Conservation (phyloP, 2,888 invertebrate genomes). For the Phyto melanocephala region DNA sequence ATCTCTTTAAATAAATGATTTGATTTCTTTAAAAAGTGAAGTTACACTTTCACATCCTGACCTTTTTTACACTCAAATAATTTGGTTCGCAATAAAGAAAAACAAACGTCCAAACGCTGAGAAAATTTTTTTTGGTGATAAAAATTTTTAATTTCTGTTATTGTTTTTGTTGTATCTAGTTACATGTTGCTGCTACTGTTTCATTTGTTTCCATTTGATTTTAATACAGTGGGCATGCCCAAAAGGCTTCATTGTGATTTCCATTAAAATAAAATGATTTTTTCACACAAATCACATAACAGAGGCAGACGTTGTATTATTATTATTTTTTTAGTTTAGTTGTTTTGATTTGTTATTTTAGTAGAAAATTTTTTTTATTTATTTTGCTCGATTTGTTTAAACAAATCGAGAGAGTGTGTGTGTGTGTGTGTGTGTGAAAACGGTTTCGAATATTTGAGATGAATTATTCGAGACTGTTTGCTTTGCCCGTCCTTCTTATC, state of each 20-base stretch:
- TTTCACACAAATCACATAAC: neutral
- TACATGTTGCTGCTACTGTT: neutral
- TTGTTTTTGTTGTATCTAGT: too few species aligned
- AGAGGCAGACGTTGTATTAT: neutral
- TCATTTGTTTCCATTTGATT: neutral
- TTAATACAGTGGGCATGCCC: constrained; percentile 6
- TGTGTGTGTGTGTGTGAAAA: too few species aligned
- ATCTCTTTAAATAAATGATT: too few species aligned
- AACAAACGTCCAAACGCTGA: too few species aligned
- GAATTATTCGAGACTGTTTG: neutral
- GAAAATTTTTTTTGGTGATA: neutral
- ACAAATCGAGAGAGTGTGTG: too few species aligned
- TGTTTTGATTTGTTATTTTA: neutral
- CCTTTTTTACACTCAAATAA: neutral
- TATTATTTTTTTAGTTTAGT: neutral
- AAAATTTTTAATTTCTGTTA: neutral
- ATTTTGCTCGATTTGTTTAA: too few species aligned
- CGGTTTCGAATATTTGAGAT: neutral
- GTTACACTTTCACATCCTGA: neutral
- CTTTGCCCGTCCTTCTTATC: constrained; percentile 25
- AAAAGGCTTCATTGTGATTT: neutral
- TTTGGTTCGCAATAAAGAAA: neutral
- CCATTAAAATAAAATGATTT: neutral
- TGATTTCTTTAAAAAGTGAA: neutral
- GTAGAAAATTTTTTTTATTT: too few species aligned